These are phyloP conservation scores for Cyphomyrus plagiostoma DNA, from an alignment of 2,113 vertebrate genomes.

Conservation along the genomic window DNA sequence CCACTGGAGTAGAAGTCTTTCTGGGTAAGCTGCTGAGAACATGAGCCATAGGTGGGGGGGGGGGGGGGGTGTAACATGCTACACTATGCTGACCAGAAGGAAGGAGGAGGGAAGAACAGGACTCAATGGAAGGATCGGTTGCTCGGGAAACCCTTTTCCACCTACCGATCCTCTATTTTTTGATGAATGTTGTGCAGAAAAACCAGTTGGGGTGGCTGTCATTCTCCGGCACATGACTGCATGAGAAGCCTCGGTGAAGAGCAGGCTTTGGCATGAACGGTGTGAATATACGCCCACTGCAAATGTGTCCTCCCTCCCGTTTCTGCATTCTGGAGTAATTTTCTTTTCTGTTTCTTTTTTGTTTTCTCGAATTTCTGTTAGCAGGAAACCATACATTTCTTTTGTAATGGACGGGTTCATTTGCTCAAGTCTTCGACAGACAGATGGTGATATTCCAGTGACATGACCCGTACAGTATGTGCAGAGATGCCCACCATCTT, in stretches of 20 bases:
- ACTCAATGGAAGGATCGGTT: background rate
- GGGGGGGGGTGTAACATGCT: background rate
- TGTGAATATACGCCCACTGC: background rate
- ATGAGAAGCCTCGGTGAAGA: background rate
- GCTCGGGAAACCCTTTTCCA: background rate
- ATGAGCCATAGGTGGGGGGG: background rate
- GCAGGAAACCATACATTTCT: slow-evolving; percentile 1
- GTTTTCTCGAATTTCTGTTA: slow-evolving; percentile 8
- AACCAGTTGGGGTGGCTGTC: background rate
- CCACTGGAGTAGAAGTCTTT: background rate
- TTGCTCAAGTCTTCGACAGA: background rate
- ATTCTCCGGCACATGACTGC: background rate
- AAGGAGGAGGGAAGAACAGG: background rate
- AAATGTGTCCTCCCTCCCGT: background rate
- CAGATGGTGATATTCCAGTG: background rate
- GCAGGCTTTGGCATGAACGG: background rate
- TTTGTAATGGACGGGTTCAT: background rate
- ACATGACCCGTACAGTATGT: background rate
- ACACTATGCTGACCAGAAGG: background rate
- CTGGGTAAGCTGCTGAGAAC: background rate
- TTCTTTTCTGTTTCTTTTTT: background rate
- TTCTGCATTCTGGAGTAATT: background rate
- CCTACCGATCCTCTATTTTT: background rate
- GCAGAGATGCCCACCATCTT: background rate
- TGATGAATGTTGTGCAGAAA: background rate